Evolutionary conservation across 1,140 invertebrate genomes (phyloP), one percentile per base, ranked within the genome.

Genomic region (Cyclina sinensis): DNA sequence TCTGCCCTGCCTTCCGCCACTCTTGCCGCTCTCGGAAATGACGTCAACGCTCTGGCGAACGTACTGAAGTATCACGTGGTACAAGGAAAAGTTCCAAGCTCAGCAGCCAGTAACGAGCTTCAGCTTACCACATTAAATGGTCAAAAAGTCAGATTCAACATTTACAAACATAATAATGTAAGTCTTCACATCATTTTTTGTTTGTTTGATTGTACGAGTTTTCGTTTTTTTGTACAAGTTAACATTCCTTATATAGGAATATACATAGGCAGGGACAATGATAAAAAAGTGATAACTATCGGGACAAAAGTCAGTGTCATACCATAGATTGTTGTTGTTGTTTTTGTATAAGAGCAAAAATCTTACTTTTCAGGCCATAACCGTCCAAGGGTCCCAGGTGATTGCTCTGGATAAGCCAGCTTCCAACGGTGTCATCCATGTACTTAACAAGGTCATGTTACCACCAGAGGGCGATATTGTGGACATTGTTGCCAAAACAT

Each of bases 1-100:
- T 96, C 95, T 95, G 39, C 96, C 96, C 27, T 94, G 97, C 59
- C 96, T 96, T 90, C 96, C 96, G 0, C 96, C 96, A 79, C 97
- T 87, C 92, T 97, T 18, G 95, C 96, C 27, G 95, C 96, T 57
- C 96, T 97, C 5, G 94, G 97, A 11, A 96, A 96, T 9, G 96
- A 97, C 91, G 96, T 96, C 79, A 96, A 96, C 12, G 96, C 96
- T 2, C 97, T 98, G 0, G 97, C 97, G 89, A 96, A 97, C 87
- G 96, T 98, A 27, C 97, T 98, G 30, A 97, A 97, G 91, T 96
- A 97, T 82, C 98, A 98, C 93, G 96, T 98, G 37, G 96, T 97
- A 3, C 82, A 51, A 35, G 89, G 85, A 43, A 37, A 59, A 39
- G 86, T 86, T 48, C 11, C 46, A 11, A 79, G 18, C 37, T 35